Evolutionary conservation across 1,140 invertebrate genomes (phyloP).

Genomic region (Anthonomus grandis): DNA sequence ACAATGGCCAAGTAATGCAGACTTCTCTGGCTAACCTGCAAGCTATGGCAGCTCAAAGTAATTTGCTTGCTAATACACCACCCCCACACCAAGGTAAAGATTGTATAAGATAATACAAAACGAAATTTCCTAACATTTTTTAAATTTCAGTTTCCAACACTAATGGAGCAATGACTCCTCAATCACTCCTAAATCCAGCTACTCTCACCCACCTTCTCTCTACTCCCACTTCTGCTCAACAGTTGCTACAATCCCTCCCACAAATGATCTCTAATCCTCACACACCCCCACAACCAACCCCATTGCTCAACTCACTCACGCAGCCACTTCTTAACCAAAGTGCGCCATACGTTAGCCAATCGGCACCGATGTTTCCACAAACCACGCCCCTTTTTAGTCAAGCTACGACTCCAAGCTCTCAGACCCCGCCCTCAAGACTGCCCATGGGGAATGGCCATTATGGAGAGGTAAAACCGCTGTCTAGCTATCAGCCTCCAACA

Average conservation of each 20-base stretch:
- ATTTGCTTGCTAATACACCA: slow-evolving; percentile 39
- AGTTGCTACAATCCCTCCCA: slow-evolving; percentile 62
- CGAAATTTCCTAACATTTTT: not conserved
- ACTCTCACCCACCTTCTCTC: slow-evolving; percentile 65
- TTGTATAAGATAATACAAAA: not conserved
- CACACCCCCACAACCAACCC: slow-evolving; percentile 41
- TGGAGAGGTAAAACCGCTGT: slow-evolving; percentile 34
- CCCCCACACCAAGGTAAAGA: slow-evolving; percentile 41
- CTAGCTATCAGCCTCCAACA: slow-evolving; percentile 23
- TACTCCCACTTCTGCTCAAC: slow-evolving; percentile 61
- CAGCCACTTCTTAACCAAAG: slow-evolving; percentile 53
- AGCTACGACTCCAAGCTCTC: slow-evolving; percentile 10
- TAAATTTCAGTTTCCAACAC: slow-evolving; percentile 51
- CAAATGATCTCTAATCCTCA: slow-evolving; percentile 51
- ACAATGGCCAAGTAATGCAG: slow-evolving; percentile 79
- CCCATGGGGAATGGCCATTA: slow-evolving; percentile 41
- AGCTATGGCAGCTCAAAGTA: slow-evolving; percentile 67
- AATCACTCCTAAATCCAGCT: slow-evolving; percentile 58
- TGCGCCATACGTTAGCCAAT: slow-evolving; percentile 40
- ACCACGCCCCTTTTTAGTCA: slow-evolving; percentile 6
- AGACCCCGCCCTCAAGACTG: slow-evolving; percentile 9
- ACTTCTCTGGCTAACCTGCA: slow-evolving; percentile 79
- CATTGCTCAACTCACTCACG: slow-evolving; percentile 45
- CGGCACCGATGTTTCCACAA: slow-evolving; percentile 29
- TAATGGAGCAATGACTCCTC: slow-evolving; percentile 45